Base-by-base conservation (phyloP, 2,888 invertebrate genomes). In the Agapostemon virescens region DNA sequence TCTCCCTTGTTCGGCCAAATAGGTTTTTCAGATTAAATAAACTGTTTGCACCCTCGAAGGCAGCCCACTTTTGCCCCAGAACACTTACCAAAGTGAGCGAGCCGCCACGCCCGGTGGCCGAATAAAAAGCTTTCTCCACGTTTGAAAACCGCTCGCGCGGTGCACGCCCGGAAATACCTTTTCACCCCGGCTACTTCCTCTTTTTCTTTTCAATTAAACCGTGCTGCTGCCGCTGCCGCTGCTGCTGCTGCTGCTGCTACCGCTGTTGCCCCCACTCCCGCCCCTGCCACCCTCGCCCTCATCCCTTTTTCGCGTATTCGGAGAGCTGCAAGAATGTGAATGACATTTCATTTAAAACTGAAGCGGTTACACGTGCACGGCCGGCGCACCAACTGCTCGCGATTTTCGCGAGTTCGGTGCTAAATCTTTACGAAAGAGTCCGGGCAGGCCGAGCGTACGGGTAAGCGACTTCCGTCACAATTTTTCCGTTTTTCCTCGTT, bases 11-110 rank as follows among this genome's bases (percentile, higher is more conserved):
- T 69, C 79, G 72, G 58, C 70, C 79, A 82, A 85, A 82, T 83
- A 80, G 83, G 84, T 80, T 86, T 80, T 83, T 78, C 77, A 75
- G 74, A 83, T 83, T 83, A 82, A 74, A 86, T 80, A 86, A 86
- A 86, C 83, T 80, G 81, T 85, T 86, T 85, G 75, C 83, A 84
- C 84, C 73, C 77, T 81, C 78, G 80, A 83, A 75, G 68, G 70
- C 75, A 49, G 66, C 74, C 66, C 69, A 79, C 72, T 81, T 79
- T 85, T 64, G 63, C 26, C 69, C 70, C 49, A 11, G 69, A 81
- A 70, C 82, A 69, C 66, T 77, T 76, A 64, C 73, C 73, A 52
- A 77, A 81, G 81, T 58, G 81, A 58, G 70, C 74, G 74, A 70
- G 40, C 73, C 61, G 67, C 66, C 66, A 20, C 52, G 68, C 15